Evolutionary conservation across 1,140 invertebrate species (phyloP).

Genomic region (Zaprionus davidi): DNA sequence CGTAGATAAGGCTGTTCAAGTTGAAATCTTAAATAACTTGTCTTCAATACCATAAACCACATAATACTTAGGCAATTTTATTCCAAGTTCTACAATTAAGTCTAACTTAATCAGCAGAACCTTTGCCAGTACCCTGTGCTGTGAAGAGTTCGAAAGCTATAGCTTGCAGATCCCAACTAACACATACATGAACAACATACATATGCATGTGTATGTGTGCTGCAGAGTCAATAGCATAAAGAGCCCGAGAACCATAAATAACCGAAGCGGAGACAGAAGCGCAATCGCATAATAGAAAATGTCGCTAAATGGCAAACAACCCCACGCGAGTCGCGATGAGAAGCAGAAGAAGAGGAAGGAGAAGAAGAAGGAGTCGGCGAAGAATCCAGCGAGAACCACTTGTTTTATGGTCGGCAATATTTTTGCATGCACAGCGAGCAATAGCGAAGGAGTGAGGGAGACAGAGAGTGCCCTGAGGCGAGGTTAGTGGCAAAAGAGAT

Average conservation of each 20-base stretch:
- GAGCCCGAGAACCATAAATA: constrained; percentile 41
- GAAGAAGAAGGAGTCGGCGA: constrained; percentile 26
- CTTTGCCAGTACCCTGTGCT: not conserved
- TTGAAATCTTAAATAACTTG: no score
- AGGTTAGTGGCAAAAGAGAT: not conserved
- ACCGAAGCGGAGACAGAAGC: constrained; percentile 30
- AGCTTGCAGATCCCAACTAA: not conserved
- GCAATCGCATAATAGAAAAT: constrained; percentile 59
- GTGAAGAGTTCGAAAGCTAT: not conserved
- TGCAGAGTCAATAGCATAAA: constrained; percentile 20
- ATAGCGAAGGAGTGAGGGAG: not conserved
- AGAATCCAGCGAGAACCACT: constrained; percentile 51
- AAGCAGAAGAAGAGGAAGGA: not conserved
- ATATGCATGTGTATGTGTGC: not conserved
- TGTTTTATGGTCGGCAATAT: constrained; percentile 76
- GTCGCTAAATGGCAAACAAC: constrained; percentile 56
- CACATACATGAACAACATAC: not conserved
- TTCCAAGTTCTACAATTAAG: no score
- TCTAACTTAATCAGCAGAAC: not conserved
- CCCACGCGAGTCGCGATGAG: constrained; percentile 17
- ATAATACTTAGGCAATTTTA: no score
- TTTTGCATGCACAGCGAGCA: constrained; percentile 58
- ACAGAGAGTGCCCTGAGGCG: not conserved
- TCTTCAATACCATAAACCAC: no score
- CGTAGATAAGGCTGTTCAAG: no score